Evolutionary conservation across 2,797 vertebrate genomes (phyloP), one percentile per base, ranked within the genome.

Genomic region (Loriculus beryllinus): DNA sequence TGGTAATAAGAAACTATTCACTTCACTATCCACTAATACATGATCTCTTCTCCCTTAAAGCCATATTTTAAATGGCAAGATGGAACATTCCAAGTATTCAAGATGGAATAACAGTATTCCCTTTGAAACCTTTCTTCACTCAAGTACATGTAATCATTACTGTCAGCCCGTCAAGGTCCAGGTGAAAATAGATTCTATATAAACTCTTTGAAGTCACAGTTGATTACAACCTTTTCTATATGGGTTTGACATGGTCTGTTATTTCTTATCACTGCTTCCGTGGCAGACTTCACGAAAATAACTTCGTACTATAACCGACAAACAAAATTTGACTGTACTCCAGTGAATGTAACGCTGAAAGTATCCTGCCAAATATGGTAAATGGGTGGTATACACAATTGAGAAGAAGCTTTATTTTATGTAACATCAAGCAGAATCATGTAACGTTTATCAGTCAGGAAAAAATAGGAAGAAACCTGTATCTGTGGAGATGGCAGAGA

Each of bases 181-280:
- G 82, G 94, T 96, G 90, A 90, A 94, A 93, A 93, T 63, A 95
- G 87, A 75, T 94, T 90, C 93, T 71, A 26, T 81, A 94, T 79
- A 92, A 92, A 92, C 62, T 75, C 80, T 78, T 93, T 75, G 52
- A 91, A 95, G 95, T 94, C 91, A 94, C 42, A 88, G 94, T 93
- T 90, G 57, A 92, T 96, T 95, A 96, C 57, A 71, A 8, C 35
- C 3, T 52, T 81, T 89, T 74, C 74, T 86, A 29, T 69, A 81
- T 51, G 79, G 65, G 29, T 90, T 94, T 94, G 93, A 88, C 87
- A 43, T 54, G 47, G 29, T 86, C 81, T 92, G 92, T 95, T 94
- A 91, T 75, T 91, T 88, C 70, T 95, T 88, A 81, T 72, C 80
- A 33, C 2, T 3, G 64, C 54, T 93, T 59, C 69, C 64, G 35